Conservation (phyloP, 2,888 invertebrate genomes). For the Orthosia incerta region DNA sequence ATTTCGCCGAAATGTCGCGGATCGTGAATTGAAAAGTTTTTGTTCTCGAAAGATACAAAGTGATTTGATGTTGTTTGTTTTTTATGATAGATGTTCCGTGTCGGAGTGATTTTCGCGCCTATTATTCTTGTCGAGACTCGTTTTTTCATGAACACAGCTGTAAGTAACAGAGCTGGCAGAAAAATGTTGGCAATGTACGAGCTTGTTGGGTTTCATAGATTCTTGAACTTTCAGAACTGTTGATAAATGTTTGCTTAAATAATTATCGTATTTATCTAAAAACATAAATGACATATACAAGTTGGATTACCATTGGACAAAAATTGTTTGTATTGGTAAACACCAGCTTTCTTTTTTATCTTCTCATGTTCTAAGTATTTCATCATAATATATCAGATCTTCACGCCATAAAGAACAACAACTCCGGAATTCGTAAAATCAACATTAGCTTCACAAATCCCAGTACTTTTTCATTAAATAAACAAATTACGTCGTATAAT, state of each 20-base stretch:
- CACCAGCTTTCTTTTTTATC: not conserved
- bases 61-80: constrained; percentile 64
- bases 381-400: constrained; percentile 1
- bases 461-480: constrained; percentile 34
- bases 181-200: constrained; percentile 37
- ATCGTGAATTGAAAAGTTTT: constrained; percentile 58
- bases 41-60: constrained; percentile 58
- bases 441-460: constrained; percentile 26
- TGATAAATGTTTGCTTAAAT: not conserved
- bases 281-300: not conserved
- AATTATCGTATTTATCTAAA: not conserved
- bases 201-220: not conserved
- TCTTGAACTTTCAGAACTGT: not conserved
- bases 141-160: constrained; percentile 53
- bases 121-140: constrained; percentile 56
- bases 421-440: constrained; percentile 15
- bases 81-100: constrained; percentile 61
- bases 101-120: constrained; percentile 55
- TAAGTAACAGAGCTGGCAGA: constrained; percentile 38
- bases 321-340: not conserved
- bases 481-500: constrained; percentile 44
- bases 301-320: not conserved
- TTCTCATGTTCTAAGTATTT: not conserved
- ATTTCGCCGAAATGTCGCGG: constrained; percentile 40
- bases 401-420: constrained; percentile 1